These are phyloP conservation scores for Spodoptera litura DNA, from an alignment of 1,140 invertebrate genomes.

Conservation along the genomic window DNA sequence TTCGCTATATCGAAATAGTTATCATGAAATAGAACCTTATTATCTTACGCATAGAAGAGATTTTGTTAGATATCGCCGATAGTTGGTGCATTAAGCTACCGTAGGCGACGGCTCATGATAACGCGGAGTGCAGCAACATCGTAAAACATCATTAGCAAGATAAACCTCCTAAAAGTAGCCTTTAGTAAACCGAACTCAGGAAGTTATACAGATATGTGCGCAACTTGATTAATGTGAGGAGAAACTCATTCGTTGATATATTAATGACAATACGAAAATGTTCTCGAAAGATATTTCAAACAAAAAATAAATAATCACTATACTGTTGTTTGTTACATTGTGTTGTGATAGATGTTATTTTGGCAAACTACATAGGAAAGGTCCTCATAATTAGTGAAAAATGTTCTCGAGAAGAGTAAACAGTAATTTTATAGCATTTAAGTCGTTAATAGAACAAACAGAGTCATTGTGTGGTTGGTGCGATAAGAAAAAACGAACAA, in stretches of 20 bases:
- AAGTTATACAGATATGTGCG: constrained; percentile 64
- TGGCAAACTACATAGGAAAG: constrained; percentile 36
- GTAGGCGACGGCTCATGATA: constrained; percentile 79
- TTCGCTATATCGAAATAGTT: constrained; percentile 54
- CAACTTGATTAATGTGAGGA: constrained; percentile 63
- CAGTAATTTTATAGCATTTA: constrained; percentile 38
- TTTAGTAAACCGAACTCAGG: constrained; percentile 70
- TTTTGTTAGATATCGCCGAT: constrained; percentile 51
- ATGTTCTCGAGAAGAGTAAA: constrained; percentile 21
- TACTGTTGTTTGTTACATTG: background rate
- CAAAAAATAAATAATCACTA: constrained; percentile 25
- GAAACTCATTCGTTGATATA: constrained; percentile 31
- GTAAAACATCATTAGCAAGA: constrained; percentile 85
- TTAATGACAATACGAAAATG: constrained; percentile 27
- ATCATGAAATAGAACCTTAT: constrained; percentile 56
- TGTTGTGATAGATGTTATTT: constrained; percentile 34
- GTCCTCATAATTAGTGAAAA: constrained; percentile 27
- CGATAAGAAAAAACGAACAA: constrained; percentile 72
- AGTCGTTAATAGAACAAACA: constrained; percentile 66
- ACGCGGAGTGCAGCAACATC: constrained; percentile 72
- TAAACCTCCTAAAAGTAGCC: constrained; percentile 80
- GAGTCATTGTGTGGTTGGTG: constrained; percentile 63
- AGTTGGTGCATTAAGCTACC: constrained; percentile 71
- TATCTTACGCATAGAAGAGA: constrained; percentile 50
- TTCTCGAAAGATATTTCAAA: constrained; percentile 5